Evolutionary conservation across 2,797 vertebrate species (phyloP), one percentile per base, ranked within the genome.

Genomic region (Danio aesculapii): DNA sequence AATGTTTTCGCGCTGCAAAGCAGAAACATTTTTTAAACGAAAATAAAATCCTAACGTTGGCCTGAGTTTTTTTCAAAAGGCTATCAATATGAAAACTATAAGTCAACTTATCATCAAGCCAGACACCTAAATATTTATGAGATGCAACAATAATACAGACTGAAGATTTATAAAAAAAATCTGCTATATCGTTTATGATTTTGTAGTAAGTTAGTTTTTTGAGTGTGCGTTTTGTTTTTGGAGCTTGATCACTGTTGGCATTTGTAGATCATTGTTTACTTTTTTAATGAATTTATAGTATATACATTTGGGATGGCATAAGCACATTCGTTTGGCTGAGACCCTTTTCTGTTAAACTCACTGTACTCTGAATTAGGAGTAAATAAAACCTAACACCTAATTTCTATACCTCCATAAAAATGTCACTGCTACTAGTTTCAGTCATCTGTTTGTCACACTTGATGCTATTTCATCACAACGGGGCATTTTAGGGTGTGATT

Each of bases 401-500:
- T 30, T 30, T 30, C 1, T 30, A 30, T 30, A 30, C 30, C 30
- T 50, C 30, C n/a, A 6, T 70, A 16, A 70, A 39, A 4, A 69
- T 17, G 14, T n/a, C 6, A 5, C 30, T 41, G 30, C 53, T 30
- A 43, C 30, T 41, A 6, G 53, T 70, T 17, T 70, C 30, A n/a
- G 49, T 41, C 49, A 41, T 53, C 9, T 11, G 14, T 41, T 70
- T 2, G 39, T 69, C 49, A 57, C 17, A 58, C 17, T 11, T 21
- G n/a, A 12, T 13, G 21, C 43, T 70, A n/a, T 71, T 70, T 70
- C 12, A 55, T 17, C 50, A 43, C 16, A 55, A 5, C 17, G 68
- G 68, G 68, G 7, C 16, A 55, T 71, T 70, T 70, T 70, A n/a
- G 50, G 14, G 50, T 12, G 30, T 55, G 50, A 12, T 43, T 70